A percentile compares a stretch with the other conserved stretches of the same genome.
These are phyloP conservation scores for Grapholita molesta DNA, from an alignment of 1,140 invertebrate species.

Conservation along the genomic window DNA sequence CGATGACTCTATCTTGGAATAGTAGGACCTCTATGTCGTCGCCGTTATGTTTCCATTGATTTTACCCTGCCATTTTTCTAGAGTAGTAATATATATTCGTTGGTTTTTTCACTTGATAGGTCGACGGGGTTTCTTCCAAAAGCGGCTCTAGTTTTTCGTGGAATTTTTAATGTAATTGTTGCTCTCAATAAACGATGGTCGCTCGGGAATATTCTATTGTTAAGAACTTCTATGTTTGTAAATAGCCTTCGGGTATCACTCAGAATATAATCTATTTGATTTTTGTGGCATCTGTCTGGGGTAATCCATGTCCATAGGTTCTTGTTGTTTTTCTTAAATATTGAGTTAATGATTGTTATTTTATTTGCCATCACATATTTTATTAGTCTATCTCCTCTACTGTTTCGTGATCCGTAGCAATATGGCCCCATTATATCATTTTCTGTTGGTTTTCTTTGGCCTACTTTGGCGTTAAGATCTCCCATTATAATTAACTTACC, in stretches of 20 bases:
- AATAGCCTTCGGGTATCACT: constrained; percentile 25
- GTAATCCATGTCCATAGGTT: too few species aligned
- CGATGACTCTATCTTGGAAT: too few species aligned
- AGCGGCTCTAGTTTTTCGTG: constrained; percentile 21
- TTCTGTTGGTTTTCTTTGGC: too few species aligned
- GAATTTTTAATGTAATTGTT: constrained; percentile 23
- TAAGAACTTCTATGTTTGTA: constrained; percentile 31
- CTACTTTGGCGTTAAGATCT: too few species aligned
- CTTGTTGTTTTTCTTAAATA: too few species aligned
- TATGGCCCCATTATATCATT: too few species aligned
- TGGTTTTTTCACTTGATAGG: neutral
- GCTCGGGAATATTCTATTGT: constrained; percentile 25
- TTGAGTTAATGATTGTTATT: too few species aligned
- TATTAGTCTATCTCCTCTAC: too few species aligned
- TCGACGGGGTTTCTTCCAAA: neutral
- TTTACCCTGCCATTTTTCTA: neutral
- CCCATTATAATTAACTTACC: too few species aligned
- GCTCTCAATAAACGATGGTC: constrained; percentile 32
- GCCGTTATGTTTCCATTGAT: constrained; percentile 19
- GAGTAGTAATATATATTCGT: neutral
- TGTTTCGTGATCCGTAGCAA: too few species aligned
- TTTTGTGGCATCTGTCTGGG: too few species aligned
- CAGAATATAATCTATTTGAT: constrained; percentile 36
- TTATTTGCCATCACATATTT: too few species aligned
- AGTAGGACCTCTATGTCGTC: constrained; percentile 26